Evolutionary conservation across 23 tunicate genomes (phyloP).

Genomic region (Ascidia mentula): DNA sequence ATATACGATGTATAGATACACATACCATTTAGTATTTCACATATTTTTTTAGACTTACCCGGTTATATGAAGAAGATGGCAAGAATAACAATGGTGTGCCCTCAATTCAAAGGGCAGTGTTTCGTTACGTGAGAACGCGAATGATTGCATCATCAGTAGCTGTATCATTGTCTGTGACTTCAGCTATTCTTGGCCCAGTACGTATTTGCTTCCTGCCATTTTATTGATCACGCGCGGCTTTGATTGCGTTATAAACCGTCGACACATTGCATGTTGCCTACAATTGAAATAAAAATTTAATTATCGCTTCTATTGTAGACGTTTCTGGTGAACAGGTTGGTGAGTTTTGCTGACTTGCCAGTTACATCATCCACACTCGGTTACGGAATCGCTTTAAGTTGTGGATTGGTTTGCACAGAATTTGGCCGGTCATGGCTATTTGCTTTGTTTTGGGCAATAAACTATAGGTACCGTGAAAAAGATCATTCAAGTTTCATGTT

Average conservation of each 20-base stretch:
- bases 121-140: constrained; percentile 37
- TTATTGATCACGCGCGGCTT: no score
- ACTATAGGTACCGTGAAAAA: constrained; percentile 47
- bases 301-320: constrained; percentile 60
- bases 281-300: background rate
- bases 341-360: constrained; percentile 50
- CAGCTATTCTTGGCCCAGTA: constrained; percentile 62
- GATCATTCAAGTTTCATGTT: background rate
- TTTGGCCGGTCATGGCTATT: constrained; percentile 66
- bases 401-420: constrained; percentile 62
- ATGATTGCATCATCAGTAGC: constrained; percentile 33
- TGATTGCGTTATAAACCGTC: no score
- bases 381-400: constrained; percentile 59
- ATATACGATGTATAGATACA: background rate
- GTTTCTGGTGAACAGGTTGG: constrained; percentile 47
- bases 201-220: no score
- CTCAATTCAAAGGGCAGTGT: constrained; percentile 43
- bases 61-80: constrained; percentile 51
- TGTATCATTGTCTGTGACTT: constrained; percentile 24
- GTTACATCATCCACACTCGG: constrained; percentile 45
- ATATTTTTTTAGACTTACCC: constrained; percentile 21
- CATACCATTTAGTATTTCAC: background rate
- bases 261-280: background rate
- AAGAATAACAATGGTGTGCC: constrained; percentile 27
- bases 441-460: constrained; percentile 72